phyloP scores from a whole-genome alignment of 2,888 invertebrate genomes.

The Temnothorax unifasciatus region DNA sequence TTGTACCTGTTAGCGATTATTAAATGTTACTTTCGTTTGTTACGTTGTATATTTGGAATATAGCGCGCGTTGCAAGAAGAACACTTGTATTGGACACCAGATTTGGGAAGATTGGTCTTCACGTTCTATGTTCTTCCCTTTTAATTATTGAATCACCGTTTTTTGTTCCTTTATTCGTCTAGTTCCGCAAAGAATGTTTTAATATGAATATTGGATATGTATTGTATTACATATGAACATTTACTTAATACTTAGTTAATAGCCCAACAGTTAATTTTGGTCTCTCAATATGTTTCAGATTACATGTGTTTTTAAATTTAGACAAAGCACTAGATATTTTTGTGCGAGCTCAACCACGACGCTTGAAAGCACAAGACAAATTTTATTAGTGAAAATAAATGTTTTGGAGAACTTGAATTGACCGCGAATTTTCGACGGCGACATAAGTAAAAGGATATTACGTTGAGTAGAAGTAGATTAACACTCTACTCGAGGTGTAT shows the following conservation, averaged over 20 bases:
- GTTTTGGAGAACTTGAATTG: background rate
- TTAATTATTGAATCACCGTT: background rate
- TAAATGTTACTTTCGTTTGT: background rate
- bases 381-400: constrained; percentile 5
- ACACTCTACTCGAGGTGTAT: background rate
- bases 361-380: background rate
- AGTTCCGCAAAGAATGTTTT: background rate
- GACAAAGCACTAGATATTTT: background rate
- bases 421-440: background rate
- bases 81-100: background rate
- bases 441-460: background rate
- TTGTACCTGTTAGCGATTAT: constrained; percentile 40
- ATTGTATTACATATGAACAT: background rate
- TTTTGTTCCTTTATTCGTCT: background rate
- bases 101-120: background rate
- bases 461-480: constrained; percentile 11
- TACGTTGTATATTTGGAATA: background rate
- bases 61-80: background rate
- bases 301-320: too few relatives aligned
- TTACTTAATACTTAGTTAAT: constrained; percentile 17
- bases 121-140: background rate
- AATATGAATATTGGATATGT: background rate
- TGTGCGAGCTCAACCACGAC: background rate
- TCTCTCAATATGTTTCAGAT: background rate
- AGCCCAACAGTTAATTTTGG: background rate